Evolutionary conservation across 2,888 invertebrate genomes (phyloP), one percentile per base, ranked within the genome.

Genomic region (Drosophila fungiperda): DNA sequence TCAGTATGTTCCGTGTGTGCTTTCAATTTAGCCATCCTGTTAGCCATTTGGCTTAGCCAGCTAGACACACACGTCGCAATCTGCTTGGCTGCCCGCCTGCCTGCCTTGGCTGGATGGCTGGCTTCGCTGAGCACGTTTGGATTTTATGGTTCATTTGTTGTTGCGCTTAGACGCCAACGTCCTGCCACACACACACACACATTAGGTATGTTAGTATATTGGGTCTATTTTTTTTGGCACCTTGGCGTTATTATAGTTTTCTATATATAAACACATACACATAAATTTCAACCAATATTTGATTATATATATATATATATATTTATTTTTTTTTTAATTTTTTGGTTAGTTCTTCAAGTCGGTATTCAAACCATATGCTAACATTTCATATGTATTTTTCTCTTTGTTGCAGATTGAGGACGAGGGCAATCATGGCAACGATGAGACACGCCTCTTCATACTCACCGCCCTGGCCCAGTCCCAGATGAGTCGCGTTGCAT

Each of bases 381-480:
- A 62, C 40, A 64, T 65, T 72, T 60, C 50, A n/a, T 48, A 38
- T 58, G n/a, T 17, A 49, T 58, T 50, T 94, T 42, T 53, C 0
- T 54, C 65, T 72, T 60, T 62, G 33, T 95, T 94, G 92, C 95
- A 98, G 97, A 98, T 99, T 95, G 99, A 99, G 94, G 99, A 99
- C 92, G 99, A 99, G 93, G 98, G 98, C 78, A 98, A 98, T 94
- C 98, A 98, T 93, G 99, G 99, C 90, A 99, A 99, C 94, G 99
- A 99, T 93, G 99, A 99, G 93, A 99, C 98, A 57, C 95, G 99
- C 84, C 97, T 98, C 92, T 99, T 99, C 94, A 97, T 99, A 89
- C 94, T 99, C 92, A 98, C 98, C 73, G 98, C 98, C 50, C 94
- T 99, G 92, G 98, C 98, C 76, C 97, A 97, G 36, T 96, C 98